phyloP scores from a whole-genome alignment of 2,113 vertebrate genomes.

The Tor tambroides region DNA sequence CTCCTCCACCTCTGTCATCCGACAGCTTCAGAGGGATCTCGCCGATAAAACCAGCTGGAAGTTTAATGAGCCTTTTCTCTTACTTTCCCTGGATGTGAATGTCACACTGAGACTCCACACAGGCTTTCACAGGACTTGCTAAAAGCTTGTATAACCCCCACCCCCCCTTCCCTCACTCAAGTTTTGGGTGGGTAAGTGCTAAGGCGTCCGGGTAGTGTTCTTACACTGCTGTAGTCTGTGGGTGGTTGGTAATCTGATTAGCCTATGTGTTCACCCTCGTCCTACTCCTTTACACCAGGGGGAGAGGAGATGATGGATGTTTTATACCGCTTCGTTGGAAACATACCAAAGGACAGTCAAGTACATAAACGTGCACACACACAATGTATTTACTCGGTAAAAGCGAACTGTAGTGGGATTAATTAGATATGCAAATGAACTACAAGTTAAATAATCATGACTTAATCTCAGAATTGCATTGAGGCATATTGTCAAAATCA shows the following conservation, averaged over 20 bases:
- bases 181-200: conserved; percentile 8
- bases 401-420: neutral
- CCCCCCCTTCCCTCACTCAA: neutral
- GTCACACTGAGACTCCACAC: conserved; percentile 17
- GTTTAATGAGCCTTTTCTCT: conserved; percentile 41
- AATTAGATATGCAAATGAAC: conserved; percentile 8
- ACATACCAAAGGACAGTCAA: neutral
- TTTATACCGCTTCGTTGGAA: conserved; percentile 8
- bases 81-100: neutral
- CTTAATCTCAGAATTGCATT: neutral
- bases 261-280: conserved; percentile 6
- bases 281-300: conserved; percentile 25
- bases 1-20: neutral
- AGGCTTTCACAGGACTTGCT: conserved; percentile 24
- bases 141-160: conserved; percentile 24
- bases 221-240: conserved; percentile 25
- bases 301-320: conserved; percentile 32
- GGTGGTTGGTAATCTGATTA: conserved; percentile 50
- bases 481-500: neutral
- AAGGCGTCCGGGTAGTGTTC: conserved; percentile 8
- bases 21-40: conserved; percentile 14
- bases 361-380: neutral
- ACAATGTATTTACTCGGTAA: neutral
- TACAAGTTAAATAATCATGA: neutral
- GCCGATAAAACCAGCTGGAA: conserved; percentile 3